Evolutionary conservation across 2,888 invertebrate genomes (phyloP).

Genomic region (Xanthorhoe spadicearia): DNA sequence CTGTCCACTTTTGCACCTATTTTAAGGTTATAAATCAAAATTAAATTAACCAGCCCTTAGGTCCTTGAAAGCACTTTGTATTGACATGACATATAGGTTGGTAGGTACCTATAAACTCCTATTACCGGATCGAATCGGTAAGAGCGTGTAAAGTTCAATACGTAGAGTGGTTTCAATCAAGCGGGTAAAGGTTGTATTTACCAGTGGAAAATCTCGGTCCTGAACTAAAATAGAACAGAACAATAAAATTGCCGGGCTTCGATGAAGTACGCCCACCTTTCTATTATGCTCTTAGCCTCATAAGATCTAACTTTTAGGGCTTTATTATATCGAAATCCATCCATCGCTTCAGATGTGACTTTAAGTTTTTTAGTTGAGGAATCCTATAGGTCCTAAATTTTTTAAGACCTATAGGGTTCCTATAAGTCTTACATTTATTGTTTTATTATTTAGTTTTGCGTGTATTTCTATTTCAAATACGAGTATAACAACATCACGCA

Average conservation of each 20-base stretch:
- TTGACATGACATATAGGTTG: background rate
- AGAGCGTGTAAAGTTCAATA: slow-evolving; percentile 19
- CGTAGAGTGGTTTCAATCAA: slow-evolving; percentile 19
- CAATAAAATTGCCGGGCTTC: slow-evolving; percentile 2
- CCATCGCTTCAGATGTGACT: too few relatives aligned
- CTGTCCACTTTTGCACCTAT: too few relatives aligned
- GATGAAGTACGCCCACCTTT: slow-evolving; percentile 6
- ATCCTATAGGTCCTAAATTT: too few relatives aligned
- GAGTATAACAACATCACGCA: too few relatives aligned
- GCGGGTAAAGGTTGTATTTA: slow-evolving; percentile 7
- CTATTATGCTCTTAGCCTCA: too few relatives aligned
- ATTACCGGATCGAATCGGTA: slow-evolving; percentile 12
- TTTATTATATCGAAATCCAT: too few relatives aligned
- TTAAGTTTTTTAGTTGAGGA: too few relatives aligned
- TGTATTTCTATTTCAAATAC: too few relatives aligned
- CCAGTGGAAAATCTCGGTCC: slow-evolving; percentile 4
- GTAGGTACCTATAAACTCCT: slow-evolving; percentile 3
- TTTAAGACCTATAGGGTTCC: too few relatives aligned
- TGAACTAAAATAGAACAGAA: slow-evolving; percentile 11
- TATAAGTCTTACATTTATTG: too few relatives aligned
- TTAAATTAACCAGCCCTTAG: background rate
- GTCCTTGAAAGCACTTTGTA: slow-evolving; percentile 1
- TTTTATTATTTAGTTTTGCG: too few relatives aligned
- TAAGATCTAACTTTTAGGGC: background rate
- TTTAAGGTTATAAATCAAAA: background rate